Conservation (phyloP, 2,113 vertebrate species). For the Mobula birostris region DNA sequence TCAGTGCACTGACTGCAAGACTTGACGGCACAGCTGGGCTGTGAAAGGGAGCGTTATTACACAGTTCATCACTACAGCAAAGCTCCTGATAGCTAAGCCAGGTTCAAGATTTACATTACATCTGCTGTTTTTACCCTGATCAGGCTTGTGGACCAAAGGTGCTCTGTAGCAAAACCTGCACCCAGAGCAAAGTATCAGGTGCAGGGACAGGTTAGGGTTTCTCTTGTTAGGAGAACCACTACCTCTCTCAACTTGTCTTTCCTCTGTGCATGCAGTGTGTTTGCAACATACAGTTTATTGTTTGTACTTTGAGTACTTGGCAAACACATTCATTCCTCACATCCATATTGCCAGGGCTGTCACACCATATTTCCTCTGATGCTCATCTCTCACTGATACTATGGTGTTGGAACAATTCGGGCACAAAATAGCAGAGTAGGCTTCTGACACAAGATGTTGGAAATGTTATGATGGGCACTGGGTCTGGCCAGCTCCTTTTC, state of each 20-base stretch:
- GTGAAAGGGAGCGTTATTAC: neutral
- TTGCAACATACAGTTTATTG: neutral
- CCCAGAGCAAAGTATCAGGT: neutral
- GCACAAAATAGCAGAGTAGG: neutral
- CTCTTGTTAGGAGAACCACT: neutral
- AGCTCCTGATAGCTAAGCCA: neutral
- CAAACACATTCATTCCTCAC: neutral
- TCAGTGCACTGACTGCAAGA: too few species aligned
- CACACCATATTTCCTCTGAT: neutral
- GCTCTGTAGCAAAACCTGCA: neutral
- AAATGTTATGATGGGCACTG: neutral
- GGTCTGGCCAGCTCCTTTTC: neutral
- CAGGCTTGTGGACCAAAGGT: constrained; percentile 18
- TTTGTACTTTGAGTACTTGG: neutral
- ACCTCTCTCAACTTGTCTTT: neutral
- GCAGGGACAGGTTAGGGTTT: neutral
- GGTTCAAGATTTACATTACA: neutral
- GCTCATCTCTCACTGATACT: neutral
- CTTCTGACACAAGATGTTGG: neutral
- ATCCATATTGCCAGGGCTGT: neutral
- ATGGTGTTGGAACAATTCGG: neutral
- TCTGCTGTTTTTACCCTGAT: neutral
- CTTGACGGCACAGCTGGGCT: neutral
- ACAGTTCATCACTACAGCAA: neutral
- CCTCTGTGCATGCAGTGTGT: neutral